These are phyloP conservation scores for Erebia epiphron DNA, from an alignment of 2,888 invertebrate species.

Conservation along the genomic window DNA sequence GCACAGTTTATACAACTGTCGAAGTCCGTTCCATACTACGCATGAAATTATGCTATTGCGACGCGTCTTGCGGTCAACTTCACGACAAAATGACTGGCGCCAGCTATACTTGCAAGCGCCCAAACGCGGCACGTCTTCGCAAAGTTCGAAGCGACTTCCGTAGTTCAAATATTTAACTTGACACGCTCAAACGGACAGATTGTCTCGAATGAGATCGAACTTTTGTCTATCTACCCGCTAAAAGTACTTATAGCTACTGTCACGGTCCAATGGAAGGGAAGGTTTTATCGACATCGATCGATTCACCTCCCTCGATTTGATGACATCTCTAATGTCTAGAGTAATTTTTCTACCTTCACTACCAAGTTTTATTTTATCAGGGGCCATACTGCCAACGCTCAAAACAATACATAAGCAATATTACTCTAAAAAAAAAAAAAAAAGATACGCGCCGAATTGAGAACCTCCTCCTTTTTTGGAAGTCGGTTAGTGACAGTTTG, in stretches of 20 bases:
- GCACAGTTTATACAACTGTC: no score
- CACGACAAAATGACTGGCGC: no score
- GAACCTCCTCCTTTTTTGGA: no score
- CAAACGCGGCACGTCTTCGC: conserved; percentile 42
- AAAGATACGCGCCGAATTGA: no score
- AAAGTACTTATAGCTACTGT: conserved; percentile 16
- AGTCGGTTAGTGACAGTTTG: no score
- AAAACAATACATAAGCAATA: no score
- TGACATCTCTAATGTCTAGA: neutral
- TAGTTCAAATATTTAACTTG: conserved; percentile 65
- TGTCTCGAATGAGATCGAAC: conserved; percentile 51
- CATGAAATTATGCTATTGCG: no score
- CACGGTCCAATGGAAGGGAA: conserved; percentile 7
- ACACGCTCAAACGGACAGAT: conserved; percentile 55
- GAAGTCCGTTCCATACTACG: no score
- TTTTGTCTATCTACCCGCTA: conserved; percentile 24
- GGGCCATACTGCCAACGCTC: no score
- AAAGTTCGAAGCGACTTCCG: conserved; percentile 55
- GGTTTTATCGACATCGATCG: conserved; percentile 13
- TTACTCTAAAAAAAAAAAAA: no score
- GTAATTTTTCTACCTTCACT: neutral
- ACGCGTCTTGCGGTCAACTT: no score
- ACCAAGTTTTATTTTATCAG: no score
- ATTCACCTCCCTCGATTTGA: conserved; percentile 11
- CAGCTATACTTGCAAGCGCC: conserved; percentile 7